These are phyloP conservation scores for Amazona guildingii DNA, from an alignment of 2,113 vertebrate genomes.

Conservation along the genomic window DNA sequence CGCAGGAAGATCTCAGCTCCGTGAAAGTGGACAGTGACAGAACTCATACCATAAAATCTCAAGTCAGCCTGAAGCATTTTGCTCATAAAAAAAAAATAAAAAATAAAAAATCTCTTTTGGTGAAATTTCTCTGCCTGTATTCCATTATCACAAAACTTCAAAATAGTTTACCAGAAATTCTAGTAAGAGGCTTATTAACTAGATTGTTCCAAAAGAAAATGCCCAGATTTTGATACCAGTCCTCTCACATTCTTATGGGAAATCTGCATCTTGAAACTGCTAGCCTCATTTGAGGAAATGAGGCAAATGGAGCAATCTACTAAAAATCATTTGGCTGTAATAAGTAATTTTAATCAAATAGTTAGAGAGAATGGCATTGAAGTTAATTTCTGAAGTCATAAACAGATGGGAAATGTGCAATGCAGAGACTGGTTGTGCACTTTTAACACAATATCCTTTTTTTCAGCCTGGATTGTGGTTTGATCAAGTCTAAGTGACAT, in stretches of 20 bases:
- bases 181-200: background rate
- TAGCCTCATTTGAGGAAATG: constrained; percentile 28
- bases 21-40: background rate
- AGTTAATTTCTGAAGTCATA: constrained; percentile 21
- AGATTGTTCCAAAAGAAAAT: background rate
- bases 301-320: constrained; percentile 45
- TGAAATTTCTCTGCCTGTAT: background rate
- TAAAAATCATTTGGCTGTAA: constrained; percentile 43
- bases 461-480: background rate
- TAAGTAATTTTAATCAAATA: constrained; percentile 64
- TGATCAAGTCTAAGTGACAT: constrained; percentile 36
- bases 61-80: background rate
- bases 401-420: constrained; percentile 31
- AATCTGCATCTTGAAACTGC: constrained; percentile 22
- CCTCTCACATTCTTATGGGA: background rate
- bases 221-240: background rate
- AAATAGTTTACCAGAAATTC: background rate
- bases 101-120: background rate
- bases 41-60: background rate
- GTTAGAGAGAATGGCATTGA: constrained; percentile 21
- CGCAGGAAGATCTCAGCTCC: background rate
- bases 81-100: background rate
- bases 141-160: background rate
- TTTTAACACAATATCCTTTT: background rate
- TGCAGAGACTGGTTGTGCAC: background rate